Conservation (phyloP, 1,140 invertebrate genomes). For the Eubasilissa regina region DNA sequence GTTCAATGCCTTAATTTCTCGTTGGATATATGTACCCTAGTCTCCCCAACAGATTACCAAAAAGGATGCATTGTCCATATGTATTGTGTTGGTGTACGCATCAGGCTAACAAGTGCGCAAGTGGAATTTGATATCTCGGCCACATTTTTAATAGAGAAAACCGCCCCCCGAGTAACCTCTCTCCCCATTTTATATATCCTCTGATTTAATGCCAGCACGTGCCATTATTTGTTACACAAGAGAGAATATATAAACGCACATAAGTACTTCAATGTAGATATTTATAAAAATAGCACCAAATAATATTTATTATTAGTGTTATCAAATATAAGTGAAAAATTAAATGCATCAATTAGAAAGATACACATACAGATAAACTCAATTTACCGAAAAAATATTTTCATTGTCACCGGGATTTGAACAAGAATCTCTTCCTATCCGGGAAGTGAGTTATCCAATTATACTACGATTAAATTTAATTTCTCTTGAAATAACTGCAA, state of each 20-base stretch:
- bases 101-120: conserved; percentile 66
- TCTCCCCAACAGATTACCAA: neutral
- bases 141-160: conserved; percentile 72
- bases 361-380: no score
- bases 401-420: no score
- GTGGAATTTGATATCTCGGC: conserved; percentile 73
- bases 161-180: conserved; percentile 40
- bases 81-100: conserved; percentile 35
- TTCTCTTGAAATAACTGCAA: no score
- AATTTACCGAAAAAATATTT: no score
- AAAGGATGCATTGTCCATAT: conserved; percentile 26
- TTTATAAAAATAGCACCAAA: neutral
- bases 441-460: no score
- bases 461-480: no score
- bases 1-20: conserved; percentile 8
- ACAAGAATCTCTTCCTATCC: no score
- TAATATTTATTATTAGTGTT: no score
- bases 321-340: no score
- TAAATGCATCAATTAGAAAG: no score
- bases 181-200: conserved; percentile 8
- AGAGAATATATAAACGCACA: no score
- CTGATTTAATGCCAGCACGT: conserved; percentile 29
- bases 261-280: neutral
- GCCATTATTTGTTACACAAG: conserved; percentile 31
- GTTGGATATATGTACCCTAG: neutral